Percentiles rank a stretch among this genome's conserved stretches.
Evolutionary conservation across 2,113 vertebrate genomes (phyloP).

Genomic region (Eclectus roratus): DNA sequence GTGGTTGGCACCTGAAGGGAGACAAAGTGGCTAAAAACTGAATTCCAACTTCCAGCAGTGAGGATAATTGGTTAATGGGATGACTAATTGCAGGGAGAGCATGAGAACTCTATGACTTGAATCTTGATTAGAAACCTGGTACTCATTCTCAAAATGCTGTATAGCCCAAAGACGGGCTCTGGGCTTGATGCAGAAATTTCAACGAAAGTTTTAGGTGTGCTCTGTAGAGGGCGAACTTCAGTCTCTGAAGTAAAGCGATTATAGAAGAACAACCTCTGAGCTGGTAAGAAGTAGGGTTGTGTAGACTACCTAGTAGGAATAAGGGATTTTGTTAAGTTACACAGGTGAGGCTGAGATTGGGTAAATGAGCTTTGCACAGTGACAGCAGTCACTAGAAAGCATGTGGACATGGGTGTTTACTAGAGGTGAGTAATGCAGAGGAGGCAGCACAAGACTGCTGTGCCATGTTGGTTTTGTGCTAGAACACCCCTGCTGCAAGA

Average conservation of each 20-base stretch:
- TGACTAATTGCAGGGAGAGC: slow-evolving; percentile 17
- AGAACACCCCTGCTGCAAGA: background rate
- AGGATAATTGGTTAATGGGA: slow-evolving; percentile 24
- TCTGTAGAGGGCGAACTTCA: background rate
- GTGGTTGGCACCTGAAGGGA: background rate
- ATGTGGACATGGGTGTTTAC: accelerated
- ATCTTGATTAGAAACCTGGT: slow-evolving; percentile 15
- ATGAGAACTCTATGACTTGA: background rate
- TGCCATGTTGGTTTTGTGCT: background rate
- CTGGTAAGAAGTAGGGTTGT: accelerated
- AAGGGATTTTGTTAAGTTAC: background rate
- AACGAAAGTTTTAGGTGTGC: background rate
- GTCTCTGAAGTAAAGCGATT: background rate
- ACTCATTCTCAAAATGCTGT: background rate
- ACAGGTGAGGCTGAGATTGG: background rate
- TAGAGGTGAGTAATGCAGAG: background rate
- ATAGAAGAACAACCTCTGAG: background rate
- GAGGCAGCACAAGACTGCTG: background rate
- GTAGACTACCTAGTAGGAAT: background rate
- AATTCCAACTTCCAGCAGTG: background rate
- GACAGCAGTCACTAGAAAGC: background rate
- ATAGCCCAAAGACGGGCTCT: background rate
- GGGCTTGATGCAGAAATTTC: background rate
- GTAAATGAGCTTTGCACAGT: background rate
- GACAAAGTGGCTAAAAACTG: background rate